Base-by-base conservation (phyloP, 2,888 invertebrate genomes). In the Palloptera scutellata region DNA sequence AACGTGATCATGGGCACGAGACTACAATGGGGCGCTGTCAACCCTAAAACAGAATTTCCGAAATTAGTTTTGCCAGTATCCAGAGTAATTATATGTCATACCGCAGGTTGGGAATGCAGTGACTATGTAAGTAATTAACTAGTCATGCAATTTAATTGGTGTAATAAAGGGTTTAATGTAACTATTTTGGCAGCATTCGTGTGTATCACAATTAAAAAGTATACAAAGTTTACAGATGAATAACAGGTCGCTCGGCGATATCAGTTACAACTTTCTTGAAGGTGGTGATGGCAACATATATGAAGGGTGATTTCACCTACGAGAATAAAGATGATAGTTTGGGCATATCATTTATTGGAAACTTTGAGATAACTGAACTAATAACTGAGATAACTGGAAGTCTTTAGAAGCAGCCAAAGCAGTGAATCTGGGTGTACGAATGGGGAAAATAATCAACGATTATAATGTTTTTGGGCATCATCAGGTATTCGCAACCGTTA, bases 251-350 rank as follows among this genome's bases (percentile, higher is more conserved):
- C 91, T 90, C 88, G 86, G 84, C 65, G 93, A 93, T 77, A 92
- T 93, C 20, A 90, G 86, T 0, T 93, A 93, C 82, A 94, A 92
- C 79, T 94, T 92, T 75, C 79, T 94, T 11, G 87, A 94, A 1
- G 94, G 92, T 0, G 91, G 91, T 6, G 92, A 93, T 76, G 93
- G 92, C 0, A 86, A 88, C 0, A 90, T 89, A 0, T 93, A 92
- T 79, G 88, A 87, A 74, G 93, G 91, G 93, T 0, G 90, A 92
- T 0, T 91, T 93, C 76, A 89, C 91, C 0, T 87, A 86, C 1
- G 87, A 89, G 15, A 90, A 88, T 76, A 92, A 92, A 79, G 80
- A 79, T 8, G 87, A 84, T 67, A 91, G 90, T 76, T 87, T 92
- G 57, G 91, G 90, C 0, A 88, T 93, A 10, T 89, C 89, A 1